These are phyloP conservation scores for Caenorhabditis panamensis DNA, from an alignment of 2,888 invertebrate species.

Conservation along the genomic window DNA sequence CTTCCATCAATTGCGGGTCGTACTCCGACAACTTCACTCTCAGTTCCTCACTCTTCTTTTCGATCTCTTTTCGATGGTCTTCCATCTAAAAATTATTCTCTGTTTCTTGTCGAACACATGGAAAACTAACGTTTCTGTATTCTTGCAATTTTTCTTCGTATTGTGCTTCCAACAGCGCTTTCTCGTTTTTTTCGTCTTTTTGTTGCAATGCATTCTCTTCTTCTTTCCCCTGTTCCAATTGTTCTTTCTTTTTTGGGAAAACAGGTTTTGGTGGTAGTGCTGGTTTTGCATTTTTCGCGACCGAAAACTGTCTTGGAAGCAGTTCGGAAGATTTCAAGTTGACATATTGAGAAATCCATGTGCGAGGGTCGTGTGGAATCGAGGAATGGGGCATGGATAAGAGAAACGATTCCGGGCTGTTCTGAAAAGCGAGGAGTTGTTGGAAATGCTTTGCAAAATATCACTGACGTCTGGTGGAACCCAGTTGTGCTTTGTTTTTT, in stretches of 20 bases:
- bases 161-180: neutral
- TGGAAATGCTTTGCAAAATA: neutral
- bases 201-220: neutral
- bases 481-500: conserved; percentile 10
- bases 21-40: conserved; percentile 21
- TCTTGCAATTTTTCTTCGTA: conserved; percentile 34
- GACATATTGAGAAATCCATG: conserved; percentile 44
- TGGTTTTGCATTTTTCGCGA: conserved; percentile 22
- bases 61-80: neutral
- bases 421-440: conserved; percentile 14
- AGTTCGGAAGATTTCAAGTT: conserved; percentile 8
- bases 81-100: conserved; percentile 49
- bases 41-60: conserved; percentile 1
- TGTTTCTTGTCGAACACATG: no score
- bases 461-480: conserved; percentile 28
- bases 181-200: conserved; percentile 11
- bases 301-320: neutral
- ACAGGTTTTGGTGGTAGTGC: conserved; percentile 46
- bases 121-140: conserved; percentile 7
- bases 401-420: conserved; percentile 21
- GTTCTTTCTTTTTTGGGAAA: conserved; percentile 4
- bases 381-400: neutral
- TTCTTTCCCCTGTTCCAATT: neutral
- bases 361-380: conserved; percentile 12
- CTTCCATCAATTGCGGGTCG: conserved; percentile 36